Percentiles rank a stretch among this genome's conserved stretches.
These are phyloP conservation scores for Aproaerema taeniolella DNA, from an alignment of 2,888 invertebrate genomes.

Conservation along the genomic window DNA sequence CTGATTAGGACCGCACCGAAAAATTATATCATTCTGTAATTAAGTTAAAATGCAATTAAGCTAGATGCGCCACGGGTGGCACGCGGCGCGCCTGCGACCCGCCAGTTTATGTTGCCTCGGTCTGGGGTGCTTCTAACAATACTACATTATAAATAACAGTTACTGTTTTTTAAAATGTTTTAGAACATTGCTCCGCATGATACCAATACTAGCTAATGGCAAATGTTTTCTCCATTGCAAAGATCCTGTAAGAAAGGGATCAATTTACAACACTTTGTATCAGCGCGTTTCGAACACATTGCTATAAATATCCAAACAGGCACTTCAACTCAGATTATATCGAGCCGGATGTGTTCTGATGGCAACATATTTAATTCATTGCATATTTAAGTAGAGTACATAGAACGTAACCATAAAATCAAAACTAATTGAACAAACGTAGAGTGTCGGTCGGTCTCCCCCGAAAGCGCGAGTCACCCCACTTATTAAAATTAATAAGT, in stretches of 20 bases:
- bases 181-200: too few species aligned
- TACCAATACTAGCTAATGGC: too few species aligned
- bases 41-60: conserved; percentile 77
- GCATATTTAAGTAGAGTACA: too few species aligned
- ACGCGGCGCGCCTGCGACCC: conserved; percentile 33
- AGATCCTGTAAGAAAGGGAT: too few species aligned
- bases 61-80: conserved; percentile 63
- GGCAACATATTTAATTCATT: too few species aligned
- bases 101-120: conserved; percentile 35
- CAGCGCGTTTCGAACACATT: too few species aligned
- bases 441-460: conserved; percentile 53
- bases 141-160: not conserved
- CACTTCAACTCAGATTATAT: too few species aligned
- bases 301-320: too few species aligned
- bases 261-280: too few species aligned
- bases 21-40: conserved; percentile 74
- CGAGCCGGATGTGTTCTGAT: too few species aligned
- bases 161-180: not conserved
- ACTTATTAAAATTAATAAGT: conserved; percentile 77
- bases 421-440: conserved; percentile 65
- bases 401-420: conserved; percentile 64
- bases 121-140: conserved; percentile 3
- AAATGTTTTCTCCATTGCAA: too few species aligned
- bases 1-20: conserved; percentile 72
- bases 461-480: conserved; percentile 53